Conservation (phyloP, 1,140 invertebrate species). For the Pseudomyrmex flavicornis region DNA sequence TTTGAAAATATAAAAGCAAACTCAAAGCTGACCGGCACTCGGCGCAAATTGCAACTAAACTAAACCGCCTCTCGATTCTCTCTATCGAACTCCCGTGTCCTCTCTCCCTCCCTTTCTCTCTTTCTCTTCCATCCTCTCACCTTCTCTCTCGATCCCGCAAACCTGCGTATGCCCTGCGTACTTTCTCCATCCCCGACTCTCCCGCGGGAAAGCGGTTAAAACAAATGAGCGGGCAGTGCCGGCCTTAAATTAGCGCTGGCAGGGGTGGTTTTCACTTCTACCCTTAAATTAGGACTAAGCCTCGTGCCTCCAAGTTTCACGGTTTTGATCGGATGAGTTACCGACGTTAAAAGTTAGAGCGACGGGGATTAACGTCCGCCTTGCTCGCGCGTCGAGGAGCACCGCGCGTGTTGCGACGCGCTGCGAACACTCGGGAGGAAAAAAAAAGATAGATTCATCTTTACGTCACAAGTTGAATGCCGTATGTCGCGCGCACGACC, state of each 20-base stretch:
- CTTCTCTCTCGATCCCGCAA: slow-evolving; percentile 13
- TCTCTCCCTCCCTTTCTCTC: neutral
- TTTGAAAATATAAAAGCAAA: slow-evolving; percentile 69
- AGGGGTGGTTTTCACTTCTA: slow-evolving; percentile 84
- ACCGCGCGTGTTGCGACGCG: slow-evolving; percentile 17
- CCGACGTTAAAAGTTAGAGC: slow-evolving; percentile 73
- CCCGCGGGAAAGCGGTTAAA: slow-evolving; percentile 82
- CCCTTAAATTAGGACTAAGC: slow-evolving; percentile 85
- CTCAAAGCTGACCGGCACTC: slow-evolving; percentile 61
- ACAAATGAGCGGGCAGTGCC: slow-evolving; percentile 84
- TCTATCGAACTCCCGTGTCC: slow-evolving; percentile 52
- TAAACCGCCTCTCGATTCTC: slow-evolving; percentile 72
- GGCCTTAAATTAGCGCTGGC: slow-evolving; percentile 84
- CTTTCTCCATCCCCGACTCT: slow-evolving; percentile 55
- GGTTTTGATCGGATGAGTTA: slow-evolving; percentile 83
- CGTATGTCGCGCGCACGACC: neutral
- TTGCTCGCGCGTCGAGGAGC: slow-evolving; percentile 26
- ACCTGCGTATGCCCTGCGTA: slow-evolving; percentile 52
- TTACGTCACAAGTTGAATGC: slow-evolving; percentile 19
- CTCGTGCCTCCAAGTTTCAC: slow-evolving; percentile 80
- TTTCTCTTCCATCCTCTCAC: neutral
- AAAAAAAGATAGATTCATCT: slow-evolving; percentile 33
- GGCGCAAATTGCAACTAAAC: slow-evolving; percentile 77
- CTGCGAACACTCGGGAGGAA: slow-evolving; percentile 6
- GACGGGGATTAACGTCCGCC: slow-evolving; percentile 57